Base-by-base conservation (phyloP, 1,140 invertebrate genomes). In the Heliothis virescens region DNA sequence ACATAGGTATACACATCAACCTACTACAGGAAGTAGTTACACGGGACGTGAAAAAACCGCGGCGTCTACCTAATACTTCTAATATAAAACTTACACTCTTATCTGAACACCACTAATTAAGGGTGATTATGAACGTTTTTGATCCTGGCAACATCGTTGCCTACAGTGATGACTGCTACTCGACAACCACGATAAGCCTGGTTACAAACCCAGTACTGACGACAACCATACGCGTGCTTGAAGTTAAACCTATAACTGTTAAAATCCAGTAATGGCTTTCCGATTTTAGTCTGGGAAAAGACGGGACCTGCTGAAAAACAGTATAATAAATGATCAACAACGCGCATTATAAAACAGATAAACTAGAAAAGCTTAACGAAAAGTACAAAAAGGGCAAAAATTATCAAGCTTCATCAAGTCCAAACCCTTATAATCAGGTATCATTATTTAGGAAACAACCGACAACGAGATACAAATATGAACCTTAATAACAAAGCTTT, bases 81-180 rank as follows among this genome's bases (percentile, higher is more conserved):
- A n/a, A n/a, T n/a, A 34, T 7, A 34, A 34, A 34, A 34, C 34
- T 34, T n/a, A n/a, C n/a, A 34, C 10, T 57, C 16, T 1, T 10
- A 57, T 2, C n/a, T 18, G 12, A 57, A 3, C 12, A 5, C 4
- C 3, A 15, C 10, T 26, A n/a, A n/a, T 21, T 41, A 74, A 11
- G 71, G 71, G 21, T 74, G 71, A 21, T 74, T 74, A 29, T 74
- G 71, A 18, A 74, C 4, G 60, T 74, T 59, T 74, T 74, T 74
- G 13, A 74, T 59, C 1, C 47, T 41, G 7, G 60, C 16, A 4
- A 74, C 41, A 10, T n/a, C 13, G 11, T 41, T 74, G 7, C 71
- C 71, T 7, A 18, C 4, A 15, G 71, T 74, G 4, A 29, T 74
- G 7, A 74, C 47, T 1, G 71, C 15, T 1, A 74, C 71, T 2